Evolutionary conservation across 2,113 vertebrate species (phyloP), one percentile per base, ranked within the genome.

Genomic region (Antennarius striatus): DNA sequence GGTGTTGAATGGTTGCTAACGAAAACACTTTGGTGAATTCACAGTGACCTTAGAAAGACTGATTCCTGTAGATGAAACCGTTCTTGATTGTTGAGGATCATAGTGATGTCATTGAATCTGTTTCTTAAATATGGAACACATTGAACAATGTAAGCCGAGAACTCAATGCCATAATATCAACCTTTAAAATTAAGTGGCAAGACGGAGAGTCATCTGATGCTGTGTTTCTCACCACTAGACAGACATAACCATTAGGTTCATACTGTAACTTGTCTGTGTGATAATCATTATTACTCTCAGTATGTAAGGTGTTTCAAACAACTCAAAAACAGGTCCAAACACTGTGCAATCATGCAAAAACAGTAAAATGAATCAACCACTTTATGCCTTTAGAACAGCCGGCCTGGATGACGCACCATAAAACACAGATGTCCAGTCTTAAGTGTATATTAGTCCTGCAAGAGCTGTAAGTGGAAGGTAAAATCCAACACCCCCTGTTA

Each of bases 1-100:
- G 73, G 74, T 68, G 68, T 71, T 71, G 65, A 67, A 54, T 68
- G 57, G 45, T 61, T 50, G 56, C 60, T 68, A 45, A 52, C 54
- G 49, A 29, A 53, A 36, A 52, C 3, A 22, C 7, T 29, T 17
- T 5, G 13, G 43, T 55, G 56, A 48, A 56, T 50, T 62, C 16
- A 65, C 69, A 39, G 13, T 1, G 48, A 12, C 32, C 30, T 63
- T 36, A 61, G 64, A 62, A 57, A 57, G 56, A n/a, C 0, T 9
- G 12, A 48, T 48, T 64, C 49, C 48, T 57, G 30, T 53, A 63
- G 73, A 69, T 51, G 64, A 68, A 69, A 29, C 61, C 39, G 11
- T 8, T 43, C 52, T 29, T 9, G 0, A 10, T 10, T 16, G 39
- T 11, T 22, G 51, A 32, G 40, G 32, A 36, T 36, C 32, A 1